Base-by-base conservation (phyloP, 2,797 vertebrate species). In the Smutsia temminckii region DNA sequence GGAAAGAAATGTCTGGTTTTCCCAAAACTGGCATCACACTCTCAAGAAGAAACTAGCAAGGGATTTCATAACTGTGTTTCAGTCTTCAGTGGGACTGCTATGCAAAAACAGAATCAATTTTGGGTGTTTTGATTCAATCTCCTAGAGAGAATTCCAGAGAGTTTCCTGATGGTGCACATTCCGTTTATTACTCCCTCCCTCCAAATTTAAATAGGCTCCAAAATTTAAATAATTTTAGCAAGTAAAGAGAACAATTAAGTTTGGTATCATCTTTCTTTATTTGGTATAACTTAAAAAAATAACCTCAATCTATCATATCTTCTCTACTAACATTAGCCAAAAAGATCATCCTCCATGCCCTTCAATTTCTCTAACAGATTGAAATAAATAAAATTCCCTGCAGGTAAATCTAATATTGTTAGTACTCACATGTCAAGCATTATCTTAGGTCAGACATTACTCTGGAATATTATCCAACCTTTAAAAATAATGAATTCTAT, bases 401-500 rank as follows among this genome's bases (percentile, higher is more conserved):
- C 42, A 57, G 68, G 63, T 12, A 78, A 95, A 85, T 53, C 12
- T 32, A 55, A 68, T 6, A 63, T 32, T 61, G 42, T 66, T 78
- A 51, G 27, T 46, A 53, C 34, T 91, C 42, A 69, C 6, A 66
- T 84, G 95, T 78, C 9, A 91, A 85, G 46, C 8, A 75, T 74
- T 46, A 87, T 64, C 27, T 90, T 66, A 64, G 34, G 37, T 49
- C 40, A 66, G 59, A 81, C 2, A 34, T 55, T 72, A 63, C 23
- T 42, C 34, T 85, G 59, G 46, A 95, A 57, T 93, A 78, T 66
- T 85, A 90, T 51, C 21, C n/a, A 89, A 42, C 9, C 49, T 78
- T 40, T 78, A 89, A 91, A 94, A 86, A 42, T 51, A 78, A 74
- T n/a, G 40, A 57, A 25, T 46, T 96, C 25, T 69, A 32, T 32